phyloP scores from a whole-genome alignment of 2,888 invertebrate species.

The Chalcis sispes region DNA sequence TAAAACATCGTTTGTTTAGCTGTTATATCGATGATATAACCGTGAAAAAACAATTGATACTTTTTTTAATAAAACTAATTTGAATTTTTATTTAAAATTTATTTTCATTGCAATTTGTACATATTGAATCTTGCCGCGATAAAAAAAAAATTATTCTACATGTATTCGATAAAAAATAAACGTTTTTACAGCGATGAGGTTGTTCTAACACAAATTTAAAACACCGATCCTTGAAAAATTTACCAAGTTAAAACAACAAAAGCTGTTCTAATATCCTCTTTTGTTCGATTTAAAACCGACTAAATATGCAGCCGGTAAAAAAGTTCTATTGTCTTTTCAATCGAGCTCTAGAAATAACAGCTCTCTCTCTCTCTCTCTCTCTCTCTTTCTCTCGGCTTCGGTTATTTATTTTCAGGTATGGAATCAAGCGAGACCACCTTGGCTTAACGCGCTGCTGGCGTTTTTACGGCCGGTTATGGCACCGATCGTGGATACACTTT shows the following conservation, averaged over 20 bases:
- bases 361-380: no score
- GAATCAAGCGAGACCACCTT: conserved; percentile 88
- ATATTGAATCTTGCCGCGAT: no score
- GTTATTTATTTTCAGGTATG: conserved; percentile 79
- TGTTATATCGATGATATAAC: no score
- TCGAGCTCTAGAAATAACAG: background rate
- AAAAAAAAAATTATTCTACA: no score
- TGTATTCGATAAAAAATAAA: no score
- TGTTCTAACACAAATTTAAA: conserved; percentile 20
- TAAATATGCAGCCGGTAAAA: background rate
- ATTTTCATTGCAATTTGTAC: background rate
- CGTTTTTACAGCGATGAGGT: conserved; percentile 6
- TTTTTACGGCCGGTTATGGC: conserved; percentile 81
- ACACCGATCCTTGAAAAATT: background rate
- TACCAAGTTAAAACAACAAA: background rate
- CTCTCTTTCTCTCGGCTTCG: no score
- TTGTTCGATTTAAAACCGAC: conserved; percentile 11
- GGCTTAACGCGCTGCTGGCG: conserved; percentile 85
- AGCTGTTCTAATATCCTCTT: background rate
- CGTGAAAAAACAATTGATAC: conserved; percentile 6
- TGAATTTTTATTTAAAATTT: conserved; percentile 16
- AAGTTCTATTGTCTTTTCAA: background rate
- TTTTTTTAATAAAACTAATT: background rate
- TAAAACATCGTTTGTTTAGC: no score
- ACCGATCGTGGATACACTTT: conserved; percentile 82